These are phyloP conservation scores for Andricus curvator DNA, from an alignment of 2,888 invertebrate species.

Conservation along the genomic window DNA sequence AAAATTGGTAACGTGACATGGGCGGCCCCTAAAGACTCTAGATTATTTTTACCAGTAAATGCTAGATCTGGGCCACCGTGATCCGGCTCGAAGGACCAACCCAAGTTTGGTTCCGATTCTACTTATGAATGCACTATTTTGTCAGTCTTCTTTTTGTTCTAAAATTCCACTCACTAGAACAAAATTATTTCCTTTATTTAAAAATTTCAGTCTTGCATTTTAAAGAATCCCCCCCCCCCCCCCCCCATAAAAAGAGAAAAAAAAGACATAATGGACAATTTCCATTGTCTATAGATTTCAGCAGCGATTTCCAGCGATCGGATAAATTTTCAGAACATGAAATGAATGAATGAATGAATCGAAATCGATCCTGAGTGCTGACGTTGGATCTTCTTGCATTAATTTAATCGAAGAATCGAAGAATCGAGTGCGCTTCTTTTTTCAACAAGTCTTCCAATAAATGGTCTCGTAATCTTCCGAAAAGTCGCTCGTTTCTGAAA, in stretches of 20 bases:
- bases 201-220: background rate
- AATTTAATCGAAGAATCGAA: background rate
- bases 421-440: background rate
- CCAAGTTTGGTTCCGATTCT: background rate
- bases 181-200: too few relatives aligned
- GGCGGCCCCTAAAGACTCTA: too few relatives aligned
- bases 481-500: constrained; percentile 23
- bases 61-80: too few relatives aligned
- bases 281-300: background rate
- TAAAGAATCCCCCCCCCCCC: too few relatives aligned
- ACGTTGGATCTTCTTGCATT: constrained; percentile 10
- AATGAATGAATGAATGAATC: too few relatives aligned
- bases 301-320: background rate
- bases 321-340: background rate
- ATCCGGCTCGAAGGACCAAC: background rate
- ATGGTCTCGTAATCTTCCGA: constrained; percentile 33
- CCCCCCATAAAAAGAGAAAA: too few relatives aligned
- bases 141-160: too few relatives aligned
- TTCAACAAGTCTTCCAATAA: background rate
- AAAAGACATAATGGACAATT: background rate
- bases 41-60: too few relatives aligned
- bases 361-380: background rate
- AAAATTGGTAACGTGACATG: too few relatives aligned
- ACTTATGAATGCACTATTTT: background rate
- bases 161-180: too few relatives aligned